phyloP scores from a whole-genome alignment of 2,888 invertebrate genomes.

The Eupithecia centaureata region DNA sequence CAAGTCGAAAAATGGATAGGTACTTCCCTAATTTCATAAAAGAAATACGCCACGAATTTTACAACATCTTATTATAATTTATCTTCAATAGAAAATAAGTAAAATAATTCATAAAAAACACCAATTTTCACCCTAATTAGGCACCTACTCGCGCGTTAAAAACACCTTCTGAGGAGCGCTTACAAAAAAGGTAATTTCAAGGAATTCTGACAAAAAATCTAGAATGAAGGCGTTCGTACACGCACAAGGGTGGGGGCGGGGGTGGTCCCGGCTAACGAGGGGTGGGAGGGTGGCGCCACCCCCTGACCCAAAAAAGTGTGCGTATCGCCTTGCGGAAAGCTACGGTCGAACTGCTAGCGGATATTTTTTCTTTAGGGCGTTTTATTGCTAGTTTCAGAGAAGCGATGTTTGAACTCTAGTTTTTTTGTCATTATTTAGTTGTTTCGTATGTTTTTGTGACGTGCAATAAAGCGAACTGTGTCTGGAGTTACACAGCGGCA shows the following conservation, averaged over 20 bases:
- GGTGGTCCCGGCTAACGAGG: slow-evolving; percentile 43
- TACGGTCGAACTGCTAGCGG: slow-evolving; percentile 17
- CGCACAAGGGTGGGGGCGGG: slow-evolving; percentile 49
- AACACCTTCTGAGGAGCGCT: not conserved
- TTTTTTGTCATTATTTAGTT: no score
- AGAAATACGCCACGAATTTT: not conserved
- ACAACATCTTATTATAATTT: not conserved
- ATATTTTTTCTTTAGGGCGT: not conserved
- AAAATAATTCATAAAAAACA: not conserved
- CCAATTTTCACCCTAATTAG: slow-evolving; percentile 1
- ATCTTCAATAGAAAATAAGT: not conserved
- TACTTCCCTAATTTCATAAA: no score
- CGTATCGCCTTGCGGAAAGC: slow-evolving; percentile 50
- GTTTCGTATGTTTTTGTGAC: no score
- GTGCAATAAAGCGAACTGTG: no score
- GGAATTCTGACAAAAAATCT: slow-evolving; percentile 43
- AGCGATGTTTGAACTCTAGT: no score
- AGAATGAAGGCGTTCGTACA: slow-evolving; percentile 49
- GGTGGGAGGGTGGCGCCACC: slow-evolving; percentile 57
- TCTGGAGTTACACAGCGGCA: no score
- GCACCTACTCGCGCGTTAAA: slow-evolving; percentile 8
- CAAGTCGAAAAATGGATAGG: no score
- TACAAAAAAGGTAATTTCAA: slow-evolving; percentile 41
- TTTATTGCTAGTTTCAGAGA: not conserved
- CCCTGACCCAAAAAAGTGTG: slow-evolving; percentile 65